phyloP scores from a whole-genome alignment of 2,888 invertebrate genomes.

The Carabus problematicus region DNA sequence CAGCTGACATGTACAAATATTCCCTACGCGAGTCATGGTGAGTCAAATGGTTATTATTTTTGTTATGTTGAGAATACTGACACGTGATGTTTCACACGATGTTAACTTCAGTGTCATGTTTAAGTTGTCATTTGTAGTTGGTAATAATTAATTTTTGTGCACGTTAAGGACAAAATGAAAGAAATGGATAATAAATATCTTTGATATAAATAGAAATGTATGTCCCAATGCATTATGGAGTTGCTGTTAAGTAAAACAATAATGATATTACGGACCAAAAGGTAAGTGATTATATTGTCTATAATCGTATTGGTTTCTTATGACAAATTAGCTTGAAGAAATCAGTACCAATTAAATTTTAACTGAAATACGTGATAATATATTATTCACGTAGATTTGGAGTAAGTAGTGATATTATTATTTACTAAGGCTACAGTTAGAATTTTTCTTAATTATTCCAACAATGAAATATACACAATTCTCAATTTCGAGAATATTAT shows the following conservation, averaged over 20 bases:
- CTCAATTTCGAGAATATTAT: too few relatives aligned
- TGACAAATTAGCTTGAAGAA: too few relatives aligned
- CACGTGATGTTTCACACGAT: not conserved
- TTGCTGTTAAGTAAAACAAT: conserved; percentile 25
- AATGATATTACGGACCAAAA: conserved; percentile 35
- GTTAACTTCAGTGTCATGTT: conserved; percentile 32
- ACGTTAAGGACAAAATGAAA: conserved; percentile 32
- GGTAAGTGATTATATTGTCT: conserved; percentile 19
- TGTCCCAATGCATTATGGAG: conserved; percentile 16
- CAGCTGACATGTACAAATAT: not conserved
- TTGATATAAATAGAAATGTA: conserved; percentile 28
- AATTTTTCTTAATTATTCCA: too few relatives aligned
- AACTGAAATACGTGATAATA: too few relatives aligned
- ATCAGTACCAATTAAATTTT: too few relatives aligned
- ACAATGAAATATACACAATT: too few relatives aligned
- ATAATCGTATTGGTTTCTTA: too few relatives aligned
- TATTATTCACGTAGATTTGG: too few relatives aligned
- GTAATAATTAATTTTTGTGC: conserved; percentile 29
- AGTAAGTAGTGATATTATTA: too few relatives aligned
- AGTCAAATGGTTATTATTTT: not conserved
- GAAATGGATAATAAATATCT: conserved; percentile 25
- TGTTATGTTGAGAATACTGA: conserved; percentile 8
- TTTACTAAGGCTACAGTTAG: too few relatives aligned
- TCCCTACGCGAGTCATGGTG: conserved; percentile 5
- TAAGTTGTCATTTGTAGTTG: conserved; percentile 40